phyloP scores from a whole-genome alignment of 2,113 vertebrate genomes.

The Ariopsis seemanni region DNA sequence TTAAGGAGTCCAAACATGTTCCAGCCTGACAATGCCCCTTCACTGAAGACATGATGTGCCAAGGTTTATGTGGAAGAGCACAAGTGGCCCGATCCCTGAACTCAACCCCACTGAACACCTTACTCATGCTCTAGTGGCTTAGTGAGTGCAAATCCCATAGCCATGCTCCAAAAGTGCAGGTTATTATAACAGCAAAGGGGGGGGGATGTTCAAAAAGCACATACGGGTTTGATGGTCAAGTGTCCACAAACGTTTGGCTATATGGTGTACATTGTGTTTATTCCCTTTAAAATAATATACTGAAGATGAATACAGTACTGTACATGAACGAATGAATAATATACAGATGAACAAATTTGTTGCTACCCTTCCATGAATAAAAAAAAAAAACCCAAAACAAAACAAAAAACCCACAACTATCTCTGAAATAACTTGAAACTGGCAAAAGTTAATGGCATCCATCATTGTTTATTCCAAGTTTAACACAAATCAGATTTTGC shows the following conservation, averaged over 20 bases:
- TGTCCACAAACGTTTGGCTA: background rate
- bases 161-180: background rate
- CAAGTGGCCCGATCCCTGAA: background rate
- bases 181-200: background rate
- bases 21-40: background rate
- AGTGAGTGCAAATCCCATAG: background rate
- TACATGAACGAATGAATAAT: too few species aligned
- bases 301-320: background rate
- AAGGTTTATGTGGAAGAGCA: background rate
- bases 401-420: too few species aligned
- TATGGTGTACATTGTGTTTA: background rate
- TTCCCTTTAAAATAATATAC: background rate
- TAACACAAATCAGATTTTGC: too few species aligned
- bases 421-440: too few species aligned
- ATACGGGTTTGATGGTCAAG: too few species aligned
- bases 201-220: too few species aligned
- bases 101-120: too few species aligned
- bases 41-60: background rate
- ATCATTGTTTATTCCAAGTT: too few species aligned
- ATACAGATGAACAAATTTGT: too few species aligned
- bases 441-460: too few species aligned
- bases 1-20: background rate
- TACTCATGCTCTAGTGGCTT: background rate
- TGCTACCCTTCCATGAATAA: too few species aligned
- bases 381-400: too few species aligned